These are phyloP conservation scores for Portevinia maculata DNA, from an alignment of 2,888 invertebrate species.

Conservation along the genomic window DNA sequence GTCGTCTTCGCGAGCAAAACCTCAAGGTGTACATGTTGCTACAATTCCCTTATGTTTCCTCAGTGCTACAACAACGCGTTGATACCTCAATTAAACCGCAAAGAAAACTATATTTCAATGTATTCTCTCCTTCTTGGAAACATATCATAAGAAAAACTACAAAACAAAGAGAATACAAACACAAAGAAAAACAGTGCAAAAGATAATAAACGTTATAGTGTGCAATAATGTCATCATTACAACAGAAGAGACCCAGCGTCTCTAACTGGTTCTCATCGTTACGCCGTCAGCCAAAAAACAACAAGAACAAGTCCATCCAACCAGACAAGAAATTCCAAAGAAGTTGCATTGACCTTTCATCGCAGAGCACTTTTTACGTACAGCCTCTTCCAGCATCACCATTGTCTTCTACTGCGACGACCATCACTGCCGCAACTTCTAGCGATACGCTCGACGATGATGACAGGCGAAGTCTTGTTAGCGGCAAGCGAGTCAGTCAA, in stretches of 20 bases:
- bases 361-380: constrained; percentile 80
- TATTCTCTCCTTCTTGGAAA: constrained; percentile 43
- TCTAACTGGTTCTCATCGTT: constrained; percentile 92
- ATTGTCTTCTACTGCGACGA: constrained; percentile 58
- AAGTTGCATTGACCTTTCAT: constrained; percentile 82
- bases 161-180: constrained; percentile 49
- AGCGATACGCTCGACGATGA: constrained; percentile 76
- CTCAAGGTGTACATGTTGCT: constrained; percentile 52
- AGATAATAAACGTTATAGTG: constrained; percentile 48
- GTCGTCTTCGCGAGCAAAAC: constrained; percentile 38
- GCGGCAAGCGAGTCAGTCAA: constrained; percentile 75
- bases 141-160: constrained; percentile 27
- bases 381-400: constrained; percentile 62
- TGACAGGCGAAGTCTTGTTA: constrained; percentile 76
- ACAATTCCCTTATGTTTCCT: constrained; percentile 16
- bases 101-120: constrained; percentile 40
- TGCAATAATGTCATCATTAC: constrained; percentile 80
- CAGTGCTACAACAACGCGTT: constrained; percentile 37
- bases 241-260: constrained; percentile 88
- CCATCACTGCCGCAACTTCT: constrained; percentile 65
- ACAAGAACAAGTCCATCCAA: constrained; percentile 76
- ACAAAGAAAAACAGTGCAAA: constrained; percentile 51
- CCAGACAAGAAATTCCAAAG: constrained; percentile 81
- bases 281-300: constrained; percentile 84
- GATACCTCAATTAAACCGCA: constrained; percentile 67